phyloP scores from a whole-genome alignment of 2,888 invertebrate species.

The Drosophila nr. perissopoda region DNA sequence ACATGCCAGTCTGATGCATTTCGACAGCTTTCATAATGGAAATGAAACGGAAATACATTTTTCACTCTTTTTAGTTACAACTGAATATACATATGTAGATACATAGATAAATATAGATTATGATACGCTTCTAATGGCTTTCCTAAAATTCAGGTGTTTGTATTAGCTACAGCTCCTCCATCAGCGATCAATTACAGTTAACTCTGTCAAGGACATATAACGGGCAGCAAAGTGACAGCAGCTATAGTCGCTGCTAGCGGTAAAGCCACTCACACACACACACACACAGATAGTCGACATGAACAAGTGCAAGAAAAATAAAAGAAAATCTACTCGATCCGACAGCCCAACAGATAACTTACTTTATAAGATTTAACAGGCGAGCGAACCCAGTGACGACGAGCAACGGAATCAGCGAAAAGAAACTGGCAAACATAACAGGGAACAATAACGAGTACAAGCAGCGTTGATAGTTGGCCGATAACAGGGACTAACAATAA shows the following conservation, averaged over 20 bases:
- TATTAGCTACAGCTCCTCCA: slow-evolving; percentile 2
- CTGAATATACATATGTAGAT: not conserved
- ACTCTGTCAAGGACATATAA: slow-evolving; percentile 74
- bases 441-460: slow-evolving; percentile 79
- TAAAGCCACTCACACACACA: slow-evolving; percentile 53
- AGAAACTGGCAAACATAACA: slow-evolving; percentile 65
- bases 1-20: slow-evolving; percentile 23
- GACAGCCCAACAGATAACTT: slow-evolving; percentile 76
- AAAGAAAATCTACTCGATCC: slow-evolving; percentile 8
- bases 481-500: slow-evolving; percentile 63
- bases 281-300: slow-evolving; percentile 11
- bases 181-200: slow-evolving; percentile 64
- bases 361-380: slow-evolving; percentile 68
- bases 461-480: slow-evolving; percentile 71
- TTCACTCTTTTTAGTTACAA: not conserved
- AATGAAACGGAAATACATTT: slow-evolving; percentile 2
- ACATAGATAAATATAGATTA: not conserved
- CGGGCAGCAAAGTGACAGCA: slow-evolving; percentile 64
- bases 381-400: slow-evolving; percentile 25
- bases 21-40: slow-evolving; percentile 17
- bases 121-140: not conserved
- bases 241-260: slow-evolving; percentile 57
- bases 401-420: slow-evolving; percentile 19
- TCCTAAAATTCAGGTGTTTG: not conserved
- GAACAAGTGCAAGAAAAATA: slow-evolving; percentile 39